phyloP scores from a whole-genome alignment of 2,113 vertebrate genomes.

The Acanthochromis polyacanthus region DNA sequence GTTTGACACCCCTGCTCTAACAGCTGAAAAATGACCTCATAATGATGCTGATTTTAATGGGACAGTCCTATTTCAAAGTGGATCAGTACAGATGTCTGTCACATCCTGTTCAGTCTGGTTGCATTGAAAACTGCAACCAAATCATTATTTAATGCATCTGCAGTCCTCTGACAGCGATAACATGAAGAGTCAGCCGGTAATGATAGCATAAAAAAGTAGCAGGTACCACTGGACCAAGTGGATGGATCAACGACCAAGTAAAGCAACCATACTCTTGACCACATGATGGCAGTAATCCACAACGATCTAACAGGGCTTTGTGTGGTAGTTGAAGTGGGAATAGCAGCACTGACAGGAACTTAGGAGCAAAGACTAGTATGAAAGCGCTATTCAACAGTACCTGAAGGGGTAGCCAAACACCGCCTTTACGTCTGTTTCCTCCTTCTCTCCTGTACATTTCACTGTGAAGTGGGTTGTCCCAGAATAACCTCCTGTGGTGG shows the following conservation, averaged over 20 bases:
- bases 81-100: too few relatives aligned
- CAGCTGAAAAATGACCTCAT: too few relatives aligned
- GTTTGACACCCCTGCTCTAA: too few relatives aligned
- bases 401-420: constrained; percentile 95
- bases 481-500: constrained; percentile 91
- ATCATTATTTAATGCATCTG: too few relatives aligned
- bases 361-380: not conserved
- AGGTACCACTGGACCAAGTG: too few relatives aligned
- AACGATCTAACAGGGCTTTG: not conserved
- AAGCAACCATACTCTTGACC: not conserved
- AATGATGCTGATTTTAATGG: too few relatives aligned
- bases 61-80: too few relatives aligned
- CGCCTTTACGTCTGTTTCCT: not conserved
- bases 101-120: too few relatives aligned
- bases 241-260: not conserved
- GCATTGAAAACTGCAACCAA: too few relatives aligned
- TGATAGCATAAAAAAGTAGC: too few relatives aligned
- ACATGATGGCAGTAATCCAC: constrained; percentile 4
- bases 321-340: not conserved
- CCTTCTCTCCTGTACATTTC: constrained; percentile 55
- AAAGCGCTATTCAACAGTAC: constrained; percentile 74
- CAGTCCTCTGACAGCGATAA: too few relatives aligned
- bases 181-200: too few relatives aligned
- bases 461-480: constrained; percentile 85
- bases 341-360: not conserved